These are phyloP conservation scores for Pseudolaguvia tuberculata DNA, from an alignment of 2,113 vertebrate species.

Conservation along the genomic window DNA sequence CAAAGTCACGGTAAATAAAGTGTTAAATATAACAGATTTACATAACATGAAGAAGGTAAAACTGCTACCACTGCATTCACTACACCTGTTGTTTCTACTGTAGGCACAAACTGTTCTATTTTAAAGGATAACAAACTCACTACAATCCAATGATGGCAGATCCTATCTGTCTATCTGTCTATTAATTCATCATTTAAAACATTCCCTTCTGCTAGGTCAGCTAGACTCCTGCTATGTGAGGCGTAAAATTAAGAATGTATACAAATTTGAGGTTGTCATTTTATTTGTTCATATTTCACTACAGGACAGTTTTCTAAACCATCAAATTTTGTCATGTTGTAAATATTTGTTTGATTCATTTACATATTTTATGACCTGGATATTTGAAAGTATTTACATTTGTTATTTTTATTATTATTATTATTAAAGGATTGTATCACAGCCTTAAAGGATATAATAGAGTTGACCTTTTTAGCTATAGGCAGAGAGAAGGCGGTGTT, in stretches of 20 bases:
- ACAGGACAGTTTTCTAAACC: too few species aligned
- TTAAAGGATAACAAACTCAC: constrained; percentile 9
- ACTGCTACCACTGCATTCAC: constrained; percentile 21
- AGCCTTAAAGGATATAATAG: too few species aligned
- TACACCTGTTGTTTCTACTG: background rate
- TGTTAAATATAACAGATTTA: constrained; percentile 2
- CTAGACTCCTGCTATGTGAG: background rate
- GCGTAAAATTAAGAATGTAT: background rate
- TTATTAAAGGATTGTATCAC: too few species aligned
- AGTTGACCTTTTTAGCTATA: too few species aligned
- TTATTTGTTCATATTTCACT: too few species aligned
- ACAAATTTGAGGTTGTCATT: too few species aligned
- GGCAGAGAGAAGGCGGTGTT: too few species aligned
- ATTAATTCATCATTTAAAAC: background rate
- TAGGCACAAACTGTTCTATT: background rate
- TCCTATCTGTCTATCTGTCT: background rate
- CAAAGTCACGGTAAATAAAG: background rate
- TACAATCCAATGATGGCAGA: background rate
- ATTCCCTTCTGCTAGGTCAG: background rate
- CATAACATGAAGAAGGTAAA: background rate
- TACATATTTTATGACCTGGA: too few species aligned
- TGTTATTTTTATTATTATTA: too few species aligned
- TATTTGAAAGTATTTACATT: too few species aligned
- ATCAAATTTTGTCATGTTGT: too few species aligned
- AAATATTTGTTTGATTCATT: too few species aligned